Evolutionary conservation across 1,140 invertebrate genomes (phyloP).

Genomic region (Drosophila repletoides): DNA sequence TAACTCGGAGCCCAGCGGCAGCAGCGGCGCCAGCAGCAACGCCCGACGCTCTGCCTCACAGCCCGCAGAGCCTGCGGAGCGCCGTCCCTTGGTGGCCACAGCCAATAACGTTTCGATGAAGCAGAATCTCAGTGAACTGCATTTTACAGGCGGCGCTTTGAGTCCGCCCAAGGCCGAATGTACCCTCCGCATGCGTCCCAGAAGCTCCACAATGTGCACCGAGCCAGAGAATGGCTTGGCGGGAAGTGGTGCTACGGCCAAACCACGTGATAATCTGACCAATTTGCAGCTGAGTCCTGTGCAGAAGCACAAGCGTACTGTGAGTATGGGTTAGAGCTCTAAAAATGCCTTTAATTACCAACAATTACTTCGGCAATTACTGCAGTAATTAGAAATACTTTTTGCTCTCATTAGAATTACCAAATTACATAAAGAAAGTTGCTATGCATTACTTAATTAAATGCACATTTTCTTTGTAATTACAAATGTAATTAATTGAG

Average conservation of each 20-base stretch:
- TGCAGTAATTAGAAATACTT: too few relatives aligned
- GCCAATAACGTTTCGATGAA: constrained; percentile 64
- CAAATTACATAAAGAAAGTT: too few relatives aligned
- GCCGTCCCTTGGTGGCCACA: constrained; percentile 55
- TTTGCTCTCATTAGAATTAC: too few relatives aligned
- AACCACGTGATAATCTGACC: constrained; percentile 48
- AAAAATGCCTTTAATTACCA: too few relatives aligned
- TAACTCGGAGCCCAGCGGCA: constrained; percentile 40
- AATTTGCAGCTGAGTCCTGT: constrained; percentile 71
- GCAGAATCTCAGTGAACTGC: constrained; percentile 72
- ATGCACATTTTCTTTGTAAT: too few relatives aligned
- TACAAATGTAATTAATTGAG: background rate
- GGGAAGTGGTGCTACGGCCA: background rate
- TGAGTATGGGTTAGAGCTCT: too few relatives aligned
- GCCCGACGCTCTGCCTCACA: constrained; percentile 39
- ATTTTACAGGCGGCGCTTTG: constrained; percentile 54
- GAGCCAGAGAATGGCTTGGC: constrained; percentile 32
- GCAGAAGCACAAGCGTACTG: constrained; percentile 67
- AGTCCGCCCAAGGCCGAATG: constrained; percentile 53
- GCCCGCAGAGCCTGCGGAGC: constrained; percentile 41
- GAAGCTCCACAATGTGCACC: constrained; percentile 64
- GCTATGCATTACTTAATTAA: too few relatives aligned
- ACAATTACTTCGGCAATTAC: constrained; percentile 11
- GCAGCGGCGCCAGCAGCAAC: background rate
- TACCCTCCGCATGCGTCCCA: constrained; percentile 58